Evolutionary conservation across 2,113 vertebrate species (phyloP).

Genomic region (Catharus minimus): DNA sequence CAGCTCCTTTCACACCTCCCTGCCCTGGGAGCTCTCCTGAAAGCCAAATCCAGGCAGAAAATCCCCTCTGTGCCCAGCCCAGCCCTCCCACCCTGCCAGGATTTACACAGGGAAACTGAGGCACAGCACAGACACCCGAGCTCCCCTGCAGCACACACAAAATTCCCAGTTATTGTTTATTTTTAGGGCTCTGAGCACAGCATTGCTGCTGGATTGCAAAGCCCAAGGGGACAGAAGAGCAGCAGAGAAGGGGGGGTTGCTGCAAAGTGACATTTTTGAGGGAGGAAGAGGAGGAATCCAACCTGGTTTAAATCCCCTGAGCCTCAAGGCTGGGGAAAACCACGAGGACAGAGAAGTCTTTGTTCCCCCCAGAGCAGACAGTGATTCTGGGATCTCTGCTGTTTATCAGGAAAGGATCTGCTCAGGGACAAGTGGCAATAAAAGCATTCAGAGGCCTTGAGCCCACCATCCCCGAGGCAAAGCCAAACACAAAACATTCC

Average conservation of each 20-base stretch:
- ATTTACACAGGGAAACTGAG: background rate
- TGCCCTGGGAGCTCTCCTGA: background rate
- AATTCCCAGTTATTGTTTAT: background rate
- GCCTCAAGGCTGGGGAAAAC: background rate
- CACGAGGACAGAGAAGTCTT: accelerated
- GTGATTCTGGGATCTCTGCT: background rate
- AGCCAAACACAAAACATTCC: background rate
- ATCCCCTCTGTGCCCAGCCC: accelerated
- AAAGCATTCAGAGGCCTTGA: conserved; percentile 6
- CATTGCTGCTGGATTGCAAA: background rate
- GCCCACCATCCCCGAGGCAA: background rate
- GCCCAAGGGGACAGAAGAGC: background rate
- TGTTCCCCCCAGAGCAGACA: background rate
- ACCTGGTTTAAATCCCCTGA: background rate
- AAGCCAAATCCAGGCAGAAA: background rate
- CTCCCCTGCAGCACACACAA: background rate
- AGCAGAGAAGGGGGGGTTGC: background rate
- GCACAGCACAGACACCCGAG: background rate
- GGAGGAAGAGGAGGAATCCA: background rate
- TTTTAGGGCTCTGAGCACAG: background rate
- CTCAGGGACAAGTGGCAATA: conserved; percentile 7
- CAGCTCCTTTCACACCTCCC: background rate
- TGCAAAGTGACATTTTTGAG: background rate
- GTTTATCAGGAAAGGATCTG: background rate
- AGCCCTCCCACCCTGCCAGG: background rate